Percentiles rank a stretch among this genome's conserved stretches.
phyloP scores from a whole-genome alignment of 2,888 invertebrate genomes.

The Plagodis dolabraria region DNA sequence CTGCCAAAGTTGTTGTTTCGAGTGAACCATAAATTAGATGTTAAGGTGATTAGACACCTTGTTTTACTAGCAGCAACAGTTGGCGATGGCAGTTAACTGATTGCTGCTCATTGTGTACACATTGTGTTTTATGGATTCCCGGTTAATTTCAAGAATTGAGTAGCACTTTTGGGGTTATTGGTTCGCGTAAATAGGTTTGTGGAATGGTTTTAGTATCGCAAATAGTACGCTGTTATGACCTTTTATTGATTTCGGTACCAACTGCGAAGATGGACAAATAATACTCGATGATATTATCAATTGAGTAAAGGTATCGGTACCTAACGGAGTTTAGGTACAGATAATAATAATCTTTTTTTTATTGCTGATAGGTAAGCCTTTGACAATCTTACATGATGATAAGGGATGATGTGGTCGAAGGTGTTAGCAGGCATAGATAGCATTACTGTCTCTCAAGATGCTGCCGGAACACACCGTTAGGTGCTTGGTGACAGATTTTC shows the following conservation, averaged over 20 bases:
- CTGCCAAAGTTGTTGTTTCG: too few species aligned
- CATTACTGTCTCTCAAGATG: too few species aligned
- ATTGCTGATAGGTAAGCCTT: too few species aligned
- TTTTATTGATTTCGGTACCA: constrained; percentile 1
- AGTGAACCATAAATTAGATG: not conserved
- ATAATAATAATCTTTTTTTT: too few species aligned
- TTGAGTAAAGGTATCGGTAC: too few species aligned
- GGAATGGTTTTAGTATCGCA: not conserved
- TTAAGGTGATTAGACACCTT: not conserved
- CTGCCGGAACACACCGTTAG: too few species aligned
- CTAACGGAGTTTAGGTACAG: too few species aligned
- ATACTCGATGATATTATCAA: too few species aligned
- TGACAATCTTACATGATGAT: too few species aligned
- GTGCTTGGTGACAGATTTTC: too few species aligned
- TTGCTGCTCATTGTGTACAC: constrained; percentile 7
- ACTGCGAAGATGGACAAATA: not conserved
- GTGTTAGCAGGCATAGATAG: too few species aligned
- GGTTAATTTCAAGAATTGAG: constrained; percentile 12
- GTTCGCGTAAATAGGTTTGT: constrained; percentile 7
- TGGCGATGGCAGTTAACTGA: constrained; percentile 7
- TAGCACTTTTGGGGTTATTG: constrained; percentile 10
- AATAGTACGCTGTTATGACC: not conserved
- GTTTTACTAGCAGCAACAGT: constrained; percentile 14
- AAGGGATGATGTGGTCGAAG: too few species aligned
- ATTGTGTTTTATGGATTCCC: constrained; percentile 10